These are phyloP conservation scores for Ctena decussata DNA, from an alignment of 2,888 invertebrate species.

Conservation along the genomic window DNA sequence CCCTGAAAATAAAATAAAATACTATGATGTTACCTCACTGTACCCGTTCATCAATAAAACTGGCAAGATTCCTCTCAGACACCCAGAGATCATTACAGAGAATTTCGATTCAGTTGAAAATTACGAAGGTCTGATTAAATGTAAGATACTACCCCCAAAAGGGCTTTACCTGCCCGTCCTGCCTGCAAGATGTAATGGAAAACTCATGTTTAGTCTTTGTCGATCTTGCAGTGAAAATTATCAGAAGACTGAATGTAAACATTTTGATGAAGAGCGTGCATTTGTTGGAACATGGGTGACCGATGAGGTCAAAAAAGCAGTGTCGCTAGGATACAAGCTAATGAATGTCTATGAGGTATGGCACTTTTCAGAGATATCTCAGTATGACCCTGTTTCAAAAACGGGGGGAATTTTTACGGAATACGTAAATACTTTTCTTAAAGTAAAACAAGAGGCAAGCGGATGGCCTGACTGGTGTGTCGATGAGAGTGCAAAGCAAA, in stretches of 20 bases:
- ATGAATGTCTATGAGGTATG: conserved; percentile 82
- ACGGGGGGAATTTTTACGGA: conserved; percentile 76
- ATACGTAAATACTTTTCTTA: conserved; percentile 77
- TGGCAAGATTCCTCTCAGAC: conserved; percentile 69
- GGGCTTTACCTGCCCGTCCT: conserved; percentile 79
- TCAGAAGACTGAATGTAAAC: conserved; percentile 20
- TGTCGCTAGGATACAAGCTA: conserved; percentile 78
- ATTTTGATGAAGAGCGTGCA: conserved; percentile 58
- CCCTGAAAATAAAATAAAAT: conserved; percentile 65
- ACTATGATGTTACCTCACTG: conserved; percentile 71
- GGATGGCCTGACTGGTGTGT: conserved; percentile 71
- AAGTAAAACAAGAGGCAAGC: conserved; percentile 72
- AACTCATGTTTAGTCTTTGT: conserved; percentile 85
- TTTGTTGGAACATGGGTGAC: conserved; percentile 82
- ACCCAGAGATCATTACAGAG: conserved; percentile 68
- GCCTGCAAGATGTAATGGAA: conserved; percentile 74
- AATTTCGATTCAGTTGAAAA: conserved; percentile 60
- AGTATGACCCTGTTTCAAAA: conserved; percentile 51
- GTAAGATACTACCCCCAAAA: conserved; percentile 73
- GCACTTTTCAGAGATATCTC: conserved; percentile 74
- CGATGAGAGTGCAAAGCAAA: conserved; percentile 57
- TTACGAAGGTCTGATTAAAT: conserved; percentile 76
- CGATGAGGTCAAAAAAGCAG: conserved; percentile 80
- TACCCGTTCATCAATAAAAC: conserved; percentile 77
- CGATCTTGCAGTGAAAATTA: conserved; percentile 52